These are phyloP conservation scores for Neopipo cinnamomea DNA, from an alignment of 2,113 vertebrate genomes.

Conservation along the genomic window DNA sequence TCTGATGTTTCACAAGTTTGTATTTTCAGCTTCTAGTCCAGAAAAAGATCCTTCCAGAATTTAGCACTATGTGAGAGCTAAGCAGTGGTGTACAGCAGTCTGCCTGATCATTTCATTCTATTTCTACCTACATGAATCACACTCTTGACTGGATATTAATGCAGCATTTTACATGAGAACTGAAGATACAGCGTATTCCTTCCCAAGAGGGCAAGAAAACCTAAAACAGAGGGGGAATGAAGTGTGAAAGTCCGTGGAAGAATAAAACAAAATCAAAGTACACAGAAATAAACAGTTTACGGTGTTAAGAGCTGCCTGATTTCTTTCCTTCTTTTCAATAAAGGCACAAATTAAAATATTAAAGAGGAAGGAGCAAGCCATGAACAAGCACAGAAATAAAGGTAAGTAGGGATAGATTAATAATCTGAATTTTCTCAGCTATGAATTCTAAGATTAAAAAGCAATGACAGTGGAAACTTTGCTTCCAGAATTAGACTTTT, in stretches of 20 bases:
- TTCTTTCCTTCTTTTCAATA: not conserved
- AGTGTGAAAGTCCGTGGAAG: not conserved
- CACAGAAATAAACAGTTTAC: not conserved
- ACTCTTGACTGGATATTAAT: not conserved
- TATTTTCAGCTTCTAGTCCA: not conserved
- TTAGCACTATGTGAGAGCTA: not conserved
- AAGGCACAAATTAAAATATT: not conserved
- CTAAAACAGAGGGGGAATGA: not conserved
- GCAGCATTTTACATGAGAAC: not conserved
- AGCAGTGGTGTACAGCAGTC: not conserved
- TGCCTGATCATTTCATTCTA: not conserved
- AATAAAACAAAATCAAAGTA: not conserved
- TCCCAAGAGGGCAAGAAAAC: not conserved
- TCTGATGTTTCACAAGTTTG: not conserved
- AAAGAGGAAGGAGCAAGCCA: not conserved
- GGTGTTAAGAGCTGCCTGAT: not conserved
- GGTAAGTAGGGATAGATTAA: fast-evolving
- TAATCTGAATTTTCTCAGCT: not conserved
- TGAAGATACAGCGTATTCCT: not conserved
- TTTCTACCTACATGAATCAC: not conserved
- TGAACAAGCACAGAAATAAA: not conserved
- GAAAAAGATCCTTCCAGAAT: conserved; percentile 18
- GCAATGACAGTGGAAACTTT: not conserved
- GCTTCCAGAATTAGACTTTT: not conserved
- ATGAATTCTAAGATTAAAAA: not conserved